Percentiles rank a stretch among this genome's conserved stretches.
phyloP scores from a whole-genome alignment of 2,797 vertebrate species.

The Peromyscus aztecus region DNA sequence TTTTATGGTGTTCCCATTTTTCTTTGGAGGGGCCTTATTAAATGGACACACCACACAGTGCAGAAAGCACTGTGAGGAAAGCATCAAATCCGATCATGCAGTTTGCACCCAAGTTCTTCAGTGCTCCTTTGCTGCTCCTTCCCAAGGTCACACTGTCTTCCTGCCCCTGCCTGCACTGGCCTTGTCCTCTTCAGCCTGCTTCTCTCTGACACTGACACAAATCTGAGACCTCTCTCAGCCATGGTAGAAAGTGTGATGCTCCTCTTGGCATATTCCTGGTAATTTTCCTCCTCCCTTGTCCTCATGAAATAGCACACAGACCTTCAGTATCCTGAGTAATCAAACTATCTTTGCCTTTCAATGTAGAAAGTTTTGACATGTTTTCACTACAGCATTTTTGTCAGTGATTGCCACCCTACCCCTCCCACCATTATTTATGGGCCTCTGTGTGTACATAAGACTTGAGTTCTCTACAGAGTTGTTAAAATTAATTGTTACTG shows the following conservation, averaged over 20 bases:
- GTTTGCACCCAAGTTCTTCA: not conserved
- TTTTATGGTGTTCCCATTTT: not conserved
- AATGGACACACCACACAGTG: not conserved
- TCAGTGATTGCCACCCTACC: not conserved
- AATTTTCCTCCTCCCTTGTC: not conserved
- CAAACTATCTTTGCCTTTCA: not conserved
- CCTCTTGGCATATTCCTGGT: not conserved
- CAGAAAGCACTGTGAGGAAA: not conserved
- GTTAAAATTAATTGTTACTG: not conserved
- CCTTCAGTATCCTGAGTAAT: not conserved
- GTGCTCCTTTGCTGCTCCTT: not conserved
- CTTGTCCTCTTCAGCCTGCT: no score
- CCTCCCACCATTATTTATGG: not conserved
- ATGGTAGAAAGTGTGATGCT: not conserved
- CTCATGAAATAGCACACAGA: not conserved
- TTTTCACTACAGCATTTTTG: not conserved
- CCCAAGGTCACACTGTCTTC: rapidly evolving
- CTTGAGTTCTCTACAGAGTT: not conserved
- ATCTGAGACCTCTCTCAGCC: no score
- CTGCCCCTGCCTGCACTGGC: rapidly evolving
- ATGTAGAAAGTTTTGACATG: not conserved
- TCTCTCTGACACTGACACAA: not conserved
- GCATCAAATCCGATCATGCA: not conserved
- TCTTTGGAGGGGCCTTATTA: not conserved
- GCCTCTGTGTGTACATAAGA: not conserved